phyloP scores from a whole-genome alignment of 2,797 vertebrate species.

The Enteromius radiatus region DNA sequence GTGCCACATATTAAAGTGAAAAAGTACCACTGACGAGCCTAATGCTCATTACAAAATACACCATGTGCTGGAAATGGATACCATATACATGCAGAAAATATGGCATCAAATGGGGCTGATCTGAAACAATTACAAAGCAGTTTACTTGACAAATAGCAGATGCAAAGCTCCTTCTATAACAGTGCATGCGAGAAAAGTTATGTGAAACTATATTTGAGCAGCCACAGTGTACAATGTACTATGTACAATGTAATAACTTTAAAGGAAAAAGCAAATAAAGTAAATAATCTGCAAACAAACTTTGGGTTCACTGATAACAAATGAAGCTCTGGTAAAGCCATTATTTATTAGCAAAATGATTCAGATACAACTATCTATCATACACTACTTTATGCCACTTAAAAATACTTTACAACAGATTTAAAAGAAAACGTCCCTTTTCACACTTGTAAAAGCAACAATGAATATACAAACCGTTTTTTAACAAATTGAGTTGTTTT shows the following conservation, averaged over 20 bases:
- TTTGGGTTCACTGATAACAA: neutral
- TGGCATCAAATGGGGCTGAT: neutral
- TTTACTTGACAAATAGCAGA: neutral
- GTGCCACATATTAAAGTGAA: neutral
- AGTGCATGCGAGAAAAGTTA: neutral
- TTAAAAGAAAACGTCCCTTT: neutral
- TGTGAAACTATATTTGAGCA: neutral
- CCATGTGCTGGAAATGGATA: neutral
- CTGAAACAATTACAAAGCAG: neutral
- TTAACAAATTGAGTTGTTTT: neutral
- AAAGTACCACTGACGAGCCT: neutral
- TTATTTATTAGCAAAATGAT: neutral
- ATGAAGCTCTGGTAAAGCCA: neutral
- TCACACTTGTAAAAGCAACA: neutral
- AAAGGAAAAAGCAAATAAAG: neutral
- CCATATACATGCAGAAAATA: neutral
- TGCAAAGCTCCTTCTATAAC: neutral
- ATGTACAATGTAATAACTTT: neutral
- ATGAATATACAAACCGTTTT: too few relatives aligned
- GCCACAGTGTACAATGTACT: neutral
- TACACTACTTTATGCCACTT: neutral
- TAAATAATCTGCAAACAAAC: neutral
- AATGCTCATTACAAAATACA: neutral
- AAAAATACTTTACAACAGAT: neutral
- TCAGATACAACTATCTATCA: neutral